Evolutionary conservation across 2,797 vertebrate genomes (phyloP), one percentile per base, ranked within the genome.

Genomic region (Hafferia zeledoni): DNA sequence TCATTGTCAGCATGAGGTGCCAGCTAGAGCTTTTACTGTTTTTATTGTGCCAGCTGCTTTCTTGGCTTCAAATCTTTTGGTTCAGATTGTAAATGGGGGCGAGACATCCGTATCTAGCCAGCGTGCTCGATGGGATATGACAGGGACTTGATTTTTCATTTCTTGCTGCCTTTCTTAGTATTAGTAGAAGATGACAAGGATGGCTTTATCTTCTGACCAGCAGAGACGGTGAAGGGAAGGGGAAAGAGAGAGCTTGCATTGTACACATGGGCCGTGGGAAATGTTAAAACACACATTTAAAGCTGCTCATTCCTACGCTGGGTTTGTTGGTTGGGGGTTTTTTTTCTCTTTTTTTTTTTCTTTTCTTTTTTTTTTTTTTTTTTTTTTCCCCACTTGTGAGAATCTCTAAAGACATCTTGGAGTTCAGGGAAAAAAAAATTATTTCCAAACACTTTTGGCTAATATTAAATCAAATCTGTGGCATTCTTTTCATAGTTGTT

Each of bases 31-130:
- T 98, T 98, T 98, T 97, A 97, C 97, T 96, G 96, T 98, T 98
- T 98, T 98, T 98, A 98, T 97, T 97, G 97, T 98, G 98, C 98
- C 98, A 98, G 98, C 97, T 98, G 98, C 98, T 98, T 98, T 98
- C 97, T 97, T 98, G 98, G 98, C 98, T 98, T 94, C 91, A 55
- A 63, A 96, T 97, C 97, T 97, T 98, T 96, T 98, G 98, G 98
- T 98, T 98, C 97, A 97, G 97, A 98, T 98, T 98, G 97, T 97
- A 98, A 98, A 98, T 97, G 97, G 97, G 97, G 98, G 97, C 96
- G 97, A 98, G 97, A 97, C 97, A 98, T 98, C 98, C 97, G 67
- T 97, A 97, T 98, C 97, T 92, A 98, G 97, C 97, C 95, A 96
- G 96, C 90, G 96, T 98, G 96, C 97, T 98, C 95, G 89, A 96